Percentiles rank a stretch among this genome's conserved stretches.
These are phyloP conservation scores for Malaclemys terrapin DNA, from an alignment of 2,113 vertebrate species.

Conservation along the genomic window DNA sequence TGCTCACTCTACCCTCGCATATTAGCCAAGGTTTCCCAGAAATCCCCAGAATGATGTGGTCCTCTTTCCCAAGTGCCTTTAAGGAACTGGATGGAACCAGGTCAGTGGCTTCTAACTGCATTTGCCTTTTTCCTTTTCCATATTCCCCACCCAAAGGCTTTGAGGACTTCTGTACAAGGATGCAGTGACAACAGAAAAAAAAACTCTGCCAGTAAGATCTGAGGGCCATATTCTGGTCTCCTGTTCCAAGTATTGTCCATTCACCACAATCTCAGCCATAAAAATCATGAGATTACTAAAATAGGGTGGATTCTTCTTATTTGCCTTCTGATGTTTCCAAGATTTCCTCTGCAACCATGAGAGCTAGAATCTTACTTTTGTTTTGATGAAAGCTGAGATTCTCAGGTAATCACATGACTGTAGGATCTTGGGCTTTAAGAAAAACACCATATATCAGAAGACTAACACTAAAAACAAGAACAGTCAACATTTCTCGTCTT, in stretches of 20 bases:
- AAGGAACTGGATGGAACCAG: not conserved
- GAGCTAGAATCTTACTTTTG: not conserved
- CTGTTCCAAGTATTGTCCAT: not conserved
- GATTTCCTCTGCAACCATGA: fast-evolving
- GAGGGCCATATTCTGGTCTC: not conserved
- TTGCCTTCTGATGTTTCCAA: not conserved
- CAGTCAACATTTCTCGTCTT: not conserved
- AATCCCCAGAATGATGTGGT: not conserved
- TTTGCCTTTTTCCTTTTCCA: not conserved
- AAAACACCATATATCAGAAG: not conserved
- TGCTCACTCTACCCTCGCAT: not conserved
- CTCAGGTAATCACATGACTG: not conserved
- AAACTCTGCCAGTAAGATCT: not conserved
- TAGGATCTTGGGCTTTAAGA: not conserved
- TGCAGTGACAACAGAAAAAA: not conserved
- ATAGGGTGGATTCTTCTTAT: not conserved
- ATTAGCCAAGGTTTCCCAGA: not conserved
- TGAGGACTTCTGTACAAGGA: not conserved
- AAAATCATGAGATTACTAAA: not conserved
- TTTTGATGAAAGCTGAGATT: not conserved
- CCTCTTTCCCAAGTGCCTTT: not conserved
- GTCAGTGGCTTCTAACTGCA: not conserved
- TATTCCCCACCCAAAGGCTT: not conserved
- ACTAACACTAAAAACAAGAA: not conserved
- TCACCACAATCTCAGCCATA: not conserved